Conservation (phyloP, 1,140 invertebrate genomes). For the Nasonia giraulti region DNA sequence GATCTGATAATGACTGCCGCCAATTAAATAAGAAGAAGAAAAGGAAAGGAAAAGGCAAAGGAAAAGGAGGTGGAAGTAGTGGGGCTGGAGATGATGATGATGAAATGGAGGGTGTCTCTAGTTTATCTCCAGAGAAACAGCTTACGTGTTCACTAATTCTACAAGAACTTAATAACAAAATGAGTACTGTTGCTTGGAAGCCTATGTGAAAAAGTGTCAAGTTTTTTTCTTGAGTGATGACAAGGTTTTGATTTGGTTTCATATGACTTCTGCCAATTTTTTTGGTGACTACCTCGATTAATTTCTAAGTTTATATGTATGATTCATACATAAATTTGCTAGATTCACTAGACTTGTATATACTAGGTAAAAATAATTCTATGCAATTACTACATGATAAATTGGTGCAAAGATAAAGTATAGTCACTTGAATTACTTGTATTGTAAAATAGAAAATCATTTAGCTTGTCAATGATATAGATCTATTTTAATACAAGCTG, state of each 20-base stretch:
- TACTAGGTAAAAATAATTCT: conserved; percentile 23
- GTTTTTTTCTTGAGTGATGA: conserved; percentile 23
- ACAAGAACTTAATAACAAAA: conserved; percentile 84
- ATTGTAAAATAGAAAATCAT: conserved; percentile 7
- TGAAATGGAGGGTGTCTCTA: conserved; percentile 75
- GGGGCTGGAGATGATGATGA: conserved; percentile 75
- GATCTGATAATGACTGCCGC: conserved; percentile 72
- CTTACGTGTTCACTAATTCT: conserved; percentile 79
- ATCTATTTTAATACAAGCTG: background rate
- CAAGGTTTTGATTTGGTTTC: conserved; percentile 23
- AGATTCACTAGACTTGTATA: conserved; percentile 33
- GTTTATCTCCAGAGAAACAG: conserved; percentile 75
- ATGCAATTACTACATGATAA: conserved; percentile 14
- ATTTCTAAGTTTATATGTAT: conserved; percentile 38
- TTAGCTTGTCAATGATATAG: background rate
- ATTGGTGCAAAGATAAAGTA: conserved; percentile 20
- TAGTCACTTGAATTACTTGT: background rate
- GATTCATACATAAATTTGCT: conserved; percentile 30
- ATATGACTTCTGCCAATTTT: conserved; percentile 33
- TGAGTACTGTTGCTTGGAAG: conserved; percentile 81
- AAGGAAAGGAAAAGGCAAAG: conserved; percentile 75
- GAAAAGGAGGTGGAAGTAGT: conserved; percentile 68
- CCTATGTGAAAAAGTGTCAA: conserved; percentile 68
- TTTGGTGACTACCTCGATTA: conserved; percentile 44
- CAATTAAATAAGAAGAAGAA: conserved; percentile 73